Evolutionary conservation across 2,113 vertebrate genomes (phyloP).

Genomic region (Pantherophis guttatus): DNA sequence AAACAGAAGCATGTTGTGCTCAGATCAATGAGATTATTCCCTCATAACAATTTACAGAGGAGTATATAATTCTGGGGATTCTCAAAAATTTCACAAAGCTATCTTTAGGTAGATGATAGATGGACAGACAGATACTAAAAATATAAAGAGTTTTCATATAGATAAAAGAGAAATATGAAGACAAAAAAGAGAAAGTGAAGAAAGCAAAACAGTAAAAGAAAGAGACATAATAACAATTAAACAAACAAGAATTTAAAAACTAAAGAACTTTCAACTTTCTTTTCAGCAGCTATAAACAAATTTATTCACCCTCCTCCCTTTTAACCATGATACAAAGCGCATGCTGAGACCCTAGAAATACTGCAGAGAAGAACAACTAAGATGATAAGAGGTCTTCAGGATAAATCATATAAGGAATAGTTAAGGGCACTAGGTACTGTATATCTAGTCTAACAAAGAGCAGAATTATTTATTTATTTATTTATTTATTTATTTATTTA

Average conservation of each 20-base stretch:
- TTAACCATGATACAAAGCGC: neutral
- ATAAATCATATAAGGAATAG: neutral
- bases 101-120: too few species aligned
- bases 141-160: neutral
- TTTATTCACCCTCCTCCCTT: neutral
- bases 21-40: neutral
- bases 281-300: neutral
- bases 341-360: neutral
- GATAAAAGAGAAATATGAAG: neutral
- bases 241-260: neutral
- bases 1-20: neutral
- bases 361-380: neutral
- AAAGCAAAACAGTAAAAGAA: neutral
- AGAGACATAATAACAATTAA: neutral
- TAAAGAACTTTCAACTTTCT: neutral
- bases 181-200: neutral
- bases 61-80: neutral
- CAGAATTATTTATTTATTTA: too few species aligned
- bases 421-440: neutral
- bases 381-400: neutral
- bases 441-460: too few species aligned
- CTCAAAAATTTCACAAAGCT: neutral
- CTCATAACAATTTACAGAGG: neutral
- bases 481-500: too few species aligned
- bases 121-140: neutral